Conservation (phyloP, 2,113 vertebrate species). For the Lampris megalopsis region DNA sequence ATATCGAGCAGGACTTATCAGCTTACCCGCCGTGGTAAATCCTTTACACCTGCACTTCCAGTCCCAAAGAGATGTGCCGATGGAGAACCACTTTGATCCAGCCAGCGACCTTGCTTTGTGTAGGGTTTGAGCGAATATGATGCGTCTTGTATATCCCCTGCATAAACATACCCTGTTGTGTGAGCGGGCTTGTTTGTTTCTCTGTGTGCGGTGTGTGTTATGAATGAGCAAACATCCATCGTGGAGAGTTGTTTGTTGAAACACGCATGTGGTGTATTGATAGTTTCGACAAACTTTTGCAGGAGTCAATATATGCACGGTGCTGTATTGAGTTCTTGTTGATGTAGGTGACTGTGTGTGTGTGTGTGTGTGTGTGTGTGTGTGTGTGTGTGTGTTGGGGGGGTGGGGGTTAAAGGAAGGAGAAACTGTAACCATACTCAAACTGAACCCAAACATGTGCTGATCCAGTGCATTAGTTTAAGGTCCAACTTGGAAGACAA, state of each 20-base stretch:
- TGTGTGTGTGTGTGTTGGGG: conserved; percentile 3
- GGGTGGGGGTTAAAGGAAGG: too few relatives aligned
- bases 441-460: too few relatives aligned
- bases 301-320: not conserved
- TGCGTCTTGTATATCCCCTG: conserved; percentile 13
- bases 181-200: not conserved
- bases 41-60: conserved; percentile 63
- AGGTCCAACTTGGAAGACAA: too few relatives aligned
- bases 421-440: too few relatives aligned
- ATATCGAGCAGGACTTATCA: conserved; percentile 66
- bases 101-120: conserved; percentile 26
- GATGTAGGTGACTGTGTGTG: conserved; percentile 1
- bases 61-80: conserved; percentile 24
- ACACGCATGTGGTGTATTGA: not conserved
- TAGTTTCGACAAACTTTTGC: not conserved
- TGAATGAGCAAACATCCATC: conserved; percentile 26
- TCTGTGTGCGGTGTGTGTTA: conserved; percentile 2
- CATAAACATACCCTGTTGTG: not conserved
- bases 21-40: conserved; percentile 57
- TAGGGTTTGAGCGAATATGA: conserved; percentile 36
- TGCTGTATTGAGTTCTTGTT: not conserved
- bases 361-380: conserved; percentile 19
- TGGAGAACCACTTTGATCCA: conserved; percentile 66
- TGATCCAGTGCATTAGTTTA: too few relatives aligned
- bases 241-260: conserved; percentile 4